phyloP scores from a whole-genome alignment of 2,888 invertebrate genomes.

The Leptogaster cylindrica region DNA sequence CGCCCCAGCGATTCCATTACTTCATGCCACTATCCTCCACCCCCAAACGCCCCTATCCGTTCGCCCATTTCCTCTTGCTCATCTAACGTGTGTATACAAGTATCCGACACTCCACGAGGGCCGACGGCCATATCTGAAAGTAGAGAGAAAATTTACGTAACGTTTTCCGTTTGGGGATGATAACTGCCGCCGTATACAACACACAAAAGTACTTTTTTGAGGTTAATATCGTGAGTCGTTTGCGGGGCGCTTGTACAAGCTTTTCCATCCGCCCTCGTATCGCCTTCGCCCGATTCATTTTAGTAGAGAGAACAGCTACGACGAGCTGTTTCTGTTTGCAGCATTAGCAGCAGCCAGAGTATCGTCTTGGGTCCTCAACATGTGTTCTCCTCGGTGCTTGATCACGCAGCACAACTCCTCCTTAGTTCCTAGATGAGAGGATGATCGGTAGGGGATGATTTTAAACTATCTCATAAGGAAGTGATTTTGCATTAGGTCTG shows the following conservation, averaged over 20 bases:
- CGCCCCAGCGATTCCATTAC: conserved; percentile 13
- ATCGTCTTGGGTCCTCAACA: conserved; percentile 7
- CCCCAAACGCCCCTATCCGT: conserved; percentile 8
- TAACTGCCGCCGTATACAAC: conserved; percentile 38
- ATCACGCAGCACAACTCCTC: conserved; percentile 10
- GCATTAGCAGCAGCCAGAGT: background rate
- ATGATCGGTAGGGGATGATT: too few species aligned
- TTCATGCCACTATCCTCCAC: conserved; percentile 9
- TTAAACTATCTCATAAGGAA: conserved; percentile 5
- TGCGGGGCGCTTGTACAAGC: conserved; percentile 31
- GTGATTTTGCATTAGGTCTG: background rate
- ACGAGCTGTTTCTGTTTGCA: conserved; percentile 15
- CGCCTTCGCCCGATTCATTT: conserved; percentile 24
- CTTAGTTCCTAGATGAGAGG: too few species aligned
- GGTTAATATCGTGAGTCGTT: conserved; percentile 41
- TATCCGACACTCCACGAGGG: background rate
- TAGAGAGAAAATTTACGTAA: conserved; percentile 33
- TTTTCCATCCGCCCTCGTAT: conserved; percentile 27
- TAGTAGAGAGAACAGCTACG: too few species aligned
- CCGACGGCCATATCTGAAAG: conserved; percentile 23
- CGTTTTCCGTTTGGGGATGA: conserved; percentile 36
- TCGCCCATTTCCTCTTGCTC: too few species aligned
- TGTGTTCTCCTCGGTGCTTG: conserved; percentile 2
- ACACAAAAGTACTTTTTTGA: conserved; percentile 44
- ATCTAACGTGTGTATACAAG: conserved; percentile 2